Evolutionary conservation across 2,888 invertebrate species (phyloP).

Genomic region (Nipponacmea schrenckii): DNA sequence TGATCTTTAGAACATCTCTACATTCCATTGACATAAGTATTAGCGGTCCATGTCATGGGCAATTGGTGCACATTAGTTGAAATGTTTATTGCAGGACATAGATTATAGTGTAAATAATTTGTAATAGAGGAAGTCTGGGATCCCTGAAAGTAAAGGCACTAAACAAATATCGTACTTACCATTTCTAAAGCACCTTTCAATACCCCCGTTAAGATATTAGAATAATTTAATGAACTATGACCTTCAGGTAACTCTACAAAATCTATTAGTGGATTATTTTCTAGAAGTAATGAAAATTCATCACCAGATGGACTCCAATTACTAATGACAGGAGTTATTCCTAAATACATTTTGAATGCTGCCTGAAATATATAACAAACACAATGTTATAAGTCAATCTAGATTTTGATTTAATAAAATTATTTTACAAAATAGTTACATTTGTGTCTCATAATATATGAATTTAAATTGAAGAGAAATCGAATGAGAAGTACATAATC

Average conservation of each 20-base stretch:
- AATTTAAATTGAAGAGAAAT: too few relatives aligned
- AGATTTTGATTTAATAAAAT: too few relatives aligned
- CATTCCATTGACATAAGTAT: too few relatives aligned
- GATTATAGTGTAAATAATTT: too few relatives aligned
- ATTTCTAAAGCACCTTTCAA: conserved; percentile 94
- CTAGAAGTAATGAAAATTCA: conserved; percentile 95
- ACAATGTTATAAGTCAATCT: not conserved
- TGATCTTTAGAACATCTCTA: too few relatives aligned
- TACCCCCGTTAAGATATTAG: conserved; percentile 88
- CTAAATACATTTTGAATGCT: conserved; percentile 85
- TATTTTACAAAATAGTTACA: too few relatives aligned
- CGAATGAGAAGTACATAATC: too few relatives aligned
- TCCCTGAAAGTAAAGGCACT: too few relatives aligned
- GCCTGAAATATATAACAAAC: conserved; percentile 60
- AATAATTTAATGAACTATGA: conserved; percentile 86
- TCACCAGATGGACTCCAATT: conserved; percentile 95
- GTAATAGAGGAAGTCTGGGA: too few relatives aligned
- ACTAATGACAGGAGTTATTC: conserved; percentile 90
- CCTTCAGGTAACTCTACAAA: conserved; percentile 92
- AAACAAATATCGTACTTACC: conserved; percentile 72
- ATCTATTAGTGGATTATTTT: conserved; percentile 94
- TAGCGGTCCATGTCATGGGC: too few relatives aligned
- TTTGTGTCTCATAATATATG: not conserved
- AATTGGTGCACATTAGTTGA: too few relatives aligned
- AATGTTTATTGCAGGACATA: too few relatives aligned